Evolutionary conservation across 1,140 invertebrate genomes (phyloP).

Genomic region (Nasonia vitripennis): DNA sequence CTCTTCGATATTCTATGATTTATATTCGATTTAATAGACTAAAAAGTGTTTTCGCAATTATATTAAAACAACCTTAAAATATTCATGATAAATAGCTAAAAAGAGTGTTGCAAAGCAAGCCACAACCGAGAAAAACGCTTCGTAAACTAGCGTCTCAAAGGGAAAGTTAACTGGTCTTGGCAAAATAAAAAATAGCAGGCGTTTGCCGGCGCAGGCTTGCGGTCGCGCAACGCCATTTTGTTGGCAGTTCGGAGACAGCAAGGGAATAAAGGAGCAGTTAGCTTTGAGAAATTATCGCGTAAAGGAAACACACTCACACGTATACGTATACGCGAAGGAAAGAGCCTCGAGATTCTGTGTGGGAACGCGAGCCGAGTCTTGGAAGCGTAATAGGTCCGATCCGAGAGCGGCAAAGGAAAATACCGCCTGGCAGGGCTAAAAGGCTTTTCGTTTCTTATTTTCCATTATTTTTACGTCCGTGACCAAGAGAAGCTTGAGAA

Average conservation of each 20-base stretch:
- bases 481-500: not conserved
- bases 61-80: too few relatives aligned
- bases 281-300: slow-evolving; percentile 15
- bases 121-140: not conserved
- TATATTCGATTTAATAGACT: too few relatives aligned
- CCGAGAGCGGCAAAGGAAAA: slow-evolving; percentile 35
- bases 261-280: slow-evolving; percentile 24
- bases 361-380: not conserved
- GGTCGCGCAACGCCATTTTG: slow-evolving; percentile 26
- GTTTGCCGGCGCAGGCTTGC: too few relatives aligned
- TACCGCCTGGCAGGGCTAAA: not conserved
- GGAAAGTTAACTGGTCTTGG: not conserved
- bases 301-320: not conserved
- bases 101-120: too few relatives aligned
- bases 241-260: not conserved
- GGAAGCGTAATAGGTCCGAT: slow-evolving; percentile 26
- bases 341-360: not conserved
- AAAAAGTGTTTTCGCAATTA: too few relatives aligned
- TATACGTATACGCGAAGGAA: not conserved
- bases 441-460: too few relatives aligned
- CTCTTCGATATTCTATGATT: too few relatives aligned
- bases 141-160: not conserved
- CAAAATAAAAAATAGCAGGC: slow-evolving; percentile 12
- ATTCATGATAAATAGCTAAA: not conserved
- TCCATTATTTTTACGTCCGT: not conserved